Evolutionary conservation across 2,888 invertebrate species (phyloP), one percentile per base, ranked within the genome.

Genomic region (Pristionchus fissidentatus): DNA sequence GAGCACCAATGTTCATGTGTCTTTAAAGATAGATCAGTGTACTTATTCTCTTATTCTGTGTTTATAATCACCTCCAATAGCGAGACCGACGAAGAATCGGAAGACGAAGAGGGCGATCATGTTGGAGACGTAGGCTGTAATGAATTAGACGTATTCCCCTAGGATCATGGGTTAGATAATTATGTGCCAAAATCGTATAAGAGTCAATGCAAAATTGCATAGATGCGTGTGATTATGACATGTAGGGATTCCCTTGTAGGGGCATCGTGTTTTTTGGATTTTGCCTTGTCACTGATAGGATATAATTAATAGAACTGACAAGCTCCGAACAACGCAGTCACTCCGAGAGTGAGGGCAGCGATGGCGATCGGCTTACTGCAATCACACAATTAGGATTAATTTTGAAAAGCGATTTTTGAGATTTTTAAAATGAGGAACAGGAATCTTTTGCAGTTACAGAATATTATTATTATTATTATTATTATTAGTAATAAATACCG

Each of bases 281-380:
- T n/a, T n/a, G 10, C 22, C 26, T 60, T 60, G n/a, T 7, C 29
- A 84, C 26, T 66, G 19, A 1, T 77, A 83, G 26, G 43, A 35
- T 32, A 32, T 77, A 22, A 49, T 7, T 8, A 26, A 49, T 13
- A 32, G 15, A 22, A 38, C 52, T 26, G 10, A 79, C 38, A 38
- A n/a, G 55, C n/a, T 26, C 57, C 10, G n/a, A 89, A 86, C 43
- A 86, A 87, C 84, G 87, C 85, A 2, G 86, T 26, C 43, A 90
- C 86, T 66, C 91, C 91, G 41, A 90, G 84, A 35, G 87, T 80
- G n/a, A 91, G 85, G 10, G 88, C 90, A 29, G 84, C 75, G 38
- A 90, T 84, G 26, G 89, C 87, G 10, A 89, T 85, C 1, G 89
- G 89, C 66, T 88, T 89, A 22, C 66, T 66, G 38, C 22, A 66